phyloP scores from a whole-genome alignment of 2,888 invertebrate species.

The Drosophila buzzatii region DNA sequence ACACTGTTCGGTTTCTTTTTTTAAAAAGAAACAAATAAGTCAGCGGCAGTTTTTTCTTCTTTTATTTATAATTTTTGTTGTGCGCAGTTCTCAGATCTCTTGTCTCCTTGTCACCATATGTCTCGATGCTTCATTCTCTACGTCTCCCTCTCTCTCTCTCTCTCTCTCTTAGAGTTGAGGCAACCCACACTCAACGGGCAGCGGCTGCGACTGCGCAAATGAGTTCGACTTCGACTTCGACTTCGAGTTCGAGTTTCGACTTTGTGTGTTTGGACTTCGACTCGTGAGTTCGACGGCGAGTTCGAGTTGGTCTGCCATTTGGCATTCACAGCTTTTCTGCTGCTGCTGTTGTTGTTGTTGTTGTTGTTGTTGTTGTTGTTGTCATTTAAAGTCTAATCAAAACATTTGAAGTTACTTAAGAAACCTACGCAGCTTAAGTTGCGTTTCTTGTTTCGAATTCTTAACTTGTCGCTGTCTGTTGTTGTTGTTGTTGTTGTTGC shows the following conservation, averaged over 20 bases:
- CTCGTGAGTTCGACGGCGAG: slow-evolving; percentile 36
- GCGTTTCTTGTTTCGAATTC: slow-evolving; percentile 80
- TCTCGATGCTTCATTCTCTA: slow-evolving; percentile 9
- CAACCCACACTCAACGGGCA: slow-evolving; percentile 56
- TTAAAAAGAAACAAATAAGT: slow-evolving; percentile 5
- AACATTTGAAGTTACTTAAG: slow-evolving; percentile 81
- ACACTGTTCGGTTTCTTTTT: slow-evolving; percentile 1
- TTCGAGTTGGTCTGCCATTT: slow-evolving; percentile 54
- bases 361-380: slow-evolving; percentile 51
- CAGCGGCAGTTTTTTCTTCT: slow-evolving; percentile 16
- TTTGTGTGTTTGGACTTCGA: slow-evolving; percentile 34
- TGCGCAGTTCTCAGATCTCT: slow-evolving; percentile 20
- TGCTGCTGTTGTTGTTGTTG: slow-evolving; percentile 6
- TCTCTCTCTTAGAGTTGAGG: slow-evolving; percentile 9
- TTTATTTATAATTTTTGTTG: neutral
- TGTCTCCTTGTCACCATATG: slow-evolving; percentile 15
- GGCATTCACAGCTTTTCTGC: slow-evolving; percentile 62
- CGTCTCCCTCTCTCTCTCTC: neutral
- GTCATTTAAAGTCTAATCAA: slow-evolving; percentile 80
- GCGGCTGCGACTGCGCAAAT: slow-evolving; percentile 58
- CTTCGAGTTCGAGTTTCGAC: slow-evolving; percentile 29
- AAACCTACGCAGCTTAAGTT: slow-evolving; percentile 81
- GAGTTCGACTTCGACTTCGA: slow-evolving; percentile 29
- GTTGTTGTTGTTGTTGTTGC: slow-evolving; percentile 31
- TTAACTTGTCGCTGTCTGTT: slow-evolving; percentile 68